These are phyloP conservation scores for Phrynocephalus forsythii DNA, from an alignment of 2,797 vertebrate species.

Conservation along the genomic window DNA sequence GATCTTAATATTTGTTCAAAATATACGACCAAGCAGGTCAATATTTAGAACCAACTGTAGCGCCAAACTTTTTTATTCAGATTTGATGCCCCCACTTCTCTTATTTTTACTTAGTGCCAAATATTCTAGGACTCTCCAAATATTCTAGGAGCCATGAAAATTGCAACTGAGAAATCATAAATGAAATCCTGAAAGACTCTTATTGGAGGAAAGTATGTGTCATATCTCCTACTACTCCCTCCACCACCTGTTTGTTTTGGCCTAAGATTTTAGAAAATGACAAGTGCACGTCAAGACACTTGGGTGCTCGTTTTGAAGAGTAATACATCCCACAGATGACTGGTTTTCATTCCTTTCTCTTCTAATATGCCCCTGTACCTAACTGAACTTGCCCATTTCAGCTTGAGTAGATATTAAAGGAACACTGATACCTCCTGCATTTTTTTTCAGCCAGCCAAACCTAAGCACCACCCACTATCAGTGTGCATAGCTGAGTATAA, in stretches of 20 bases:
- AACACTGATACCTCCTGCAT: neutral
- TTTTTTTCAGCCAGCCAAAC: neutral
- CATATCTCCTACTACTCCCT: neutral
- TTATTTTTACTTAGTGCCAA: neutral
- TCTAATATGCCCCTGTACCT: neutral
- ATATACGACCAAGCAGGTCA: neutral
- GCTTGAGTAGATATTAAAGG: neutral
- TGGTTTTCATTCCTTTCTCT: neutral
- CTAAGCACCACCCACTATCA: neutral
- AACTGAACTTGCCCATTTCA: neutral
- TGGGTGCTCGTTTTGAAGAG: neutral
- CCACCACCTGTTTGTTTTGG: neutral
- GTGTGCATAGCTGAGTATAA: neutral
- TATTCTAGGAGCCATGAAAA: neutral
- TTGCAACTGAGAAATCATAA: neutral
- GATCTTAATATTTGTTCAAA: constrained; percentile 1
- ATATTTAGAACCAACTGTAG: no score
- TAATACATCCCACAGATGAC: neutral
- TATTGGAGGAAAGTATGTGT: neutral
- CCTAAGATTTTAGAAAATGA: neutral
- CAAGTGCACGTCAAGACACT: neutral
- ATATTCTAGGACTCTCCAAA: neutral
- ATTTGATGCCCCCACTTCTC: neutral
- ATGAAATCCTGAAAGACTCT: neutral
- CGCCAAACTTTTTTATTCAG: neutral